phyloP scores from a whole-genome alignment of 1,140 invertebrate genomes.

The Magallana ariakensis region DNA sequence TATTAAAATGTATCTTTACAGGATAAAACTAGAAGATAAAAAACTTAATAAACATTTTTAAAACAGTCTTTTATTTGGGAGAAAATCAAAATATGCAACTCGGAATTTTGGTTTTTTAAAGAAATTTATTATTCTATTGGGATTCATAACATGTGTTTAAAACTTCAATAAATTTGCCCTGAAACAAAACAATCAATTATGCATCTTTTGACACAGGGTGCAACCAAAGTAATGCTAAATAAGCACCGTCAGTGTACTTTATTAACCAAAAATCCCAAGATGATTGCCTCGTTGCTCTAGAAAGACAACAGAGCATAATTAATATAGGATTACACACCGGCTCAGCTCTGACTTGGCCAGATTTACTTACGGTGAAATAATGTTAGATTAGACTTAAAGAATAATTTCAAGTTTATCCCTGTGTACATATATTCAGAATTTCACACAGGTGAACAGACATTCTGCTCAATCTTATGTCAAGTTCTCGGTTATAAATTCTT shows the following conservation, averaged over 20 bases:
- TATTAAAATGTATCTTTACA: not conserved
- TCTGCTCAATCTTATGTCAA: conserved; percentile 28
- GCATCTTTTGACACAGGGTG: conserved; percentile 22
- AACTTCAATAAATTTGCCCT: conserved; percentile 3
- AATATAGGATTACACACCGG: conserved; percentile 12
- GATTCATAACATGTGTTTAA: not conserved
- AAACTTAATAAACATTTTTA: not conserved
- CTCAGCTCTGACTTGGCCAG: not conserved
- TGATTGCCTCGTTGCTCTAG: not conserved
- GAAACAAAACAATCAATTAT: conserved; percentile 13
- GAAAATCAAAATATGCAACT: not conserved
- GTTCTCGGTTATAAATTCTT: conserved; percentile 22
- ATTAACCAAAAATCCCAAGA: conserved; percentile 4
- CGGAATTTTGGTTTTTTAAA: not conserved
- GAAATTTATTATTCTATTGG: not conserved
- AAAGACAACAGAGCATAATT: conserved; percentile 15
- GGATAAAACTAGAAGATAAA: not conserved
- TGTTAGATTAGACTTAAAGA: conserved; percentile 34
- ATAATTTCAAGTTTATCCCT: conserved; percentile 22
- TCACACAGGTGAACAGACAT: conserved; percentile 33
- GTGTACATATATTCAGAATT: conserved; percentile 27
- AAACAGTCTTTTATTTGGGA: not conserved
- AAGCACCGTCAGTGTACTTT: conserved; percentile 3
- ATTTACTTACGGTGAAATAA: conserved; percentile 35
- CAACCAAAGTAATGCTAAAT: not conserved